A percentile compares a stretch with the other conserved stretches of the same genome.
Evolutionary conservation across 2,797 vertebrate genomes (phyloP).

Genomic region (Pagetopsis macropterus): DNA sequence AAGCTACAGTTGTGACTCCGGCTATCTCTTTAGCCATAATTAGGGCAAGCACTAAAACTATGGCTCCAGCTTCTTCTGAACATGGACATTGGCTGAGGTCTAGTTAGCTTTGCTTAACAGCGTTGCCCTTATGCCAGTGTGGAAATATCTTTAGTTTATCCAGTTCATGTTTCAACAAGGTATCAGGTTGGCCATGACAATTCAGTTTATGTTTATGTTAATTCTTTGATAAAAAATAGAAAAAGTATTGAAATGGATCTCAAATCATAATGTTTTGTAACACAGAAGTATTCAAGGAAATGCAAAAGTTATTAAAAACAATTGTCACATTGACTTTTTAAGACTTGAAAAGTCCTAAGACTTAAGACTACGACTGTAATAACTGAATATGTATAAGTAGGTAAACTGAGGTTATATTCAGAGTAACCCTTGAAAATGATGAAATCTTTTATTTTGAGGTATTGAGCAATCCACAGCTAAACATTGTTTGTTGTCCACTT

Average conservation of each 20-base stretch:
- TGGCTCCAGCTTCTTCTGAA: neutral
- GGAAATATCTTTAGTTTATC: neutral
- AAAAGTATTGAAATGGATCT: neutral
- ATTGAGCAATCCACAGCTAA: too few relatives aligned
- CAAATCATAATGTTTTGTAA: too few relatives aligned
- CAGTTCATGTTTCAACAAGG: neutral
- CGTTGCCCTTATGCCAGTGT: neutral
- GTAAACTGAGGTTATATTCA: too few relatives aligned
- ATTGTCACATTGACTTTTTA: too few relatives aligned
- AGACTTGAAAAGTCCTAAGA: too few relatives aligned
- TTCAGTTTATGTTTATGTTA: neutral
- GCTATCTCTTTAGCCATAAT: neutral
- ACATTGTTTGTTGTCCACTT: too few relatives aligned
- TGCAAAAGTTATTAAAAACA: neutral
- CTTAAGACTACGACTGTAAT: too few relatives aligned
- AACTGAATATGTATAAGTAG: too few relatives aligned
- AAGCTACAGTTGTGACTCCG: neutral
- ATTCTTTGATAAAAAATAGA: neutral
- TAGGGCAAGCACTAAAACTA: neutral
- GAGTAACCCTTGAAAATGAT: too few relatives aligned
- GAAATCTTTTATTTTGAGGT: too few relatives aligned
- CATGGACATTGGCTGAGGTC: neutral
- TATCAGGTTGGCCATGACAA: neutral
- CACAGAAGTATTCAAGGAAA: too few relatives aligned
- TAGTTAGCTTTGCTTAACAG: neutral